A percentile compares a stretch with the other conserved stretches of the same genome.
Conservation (phyloP, 2,888 invertebrate species). For the Macrophya alboannulata region DNA sequence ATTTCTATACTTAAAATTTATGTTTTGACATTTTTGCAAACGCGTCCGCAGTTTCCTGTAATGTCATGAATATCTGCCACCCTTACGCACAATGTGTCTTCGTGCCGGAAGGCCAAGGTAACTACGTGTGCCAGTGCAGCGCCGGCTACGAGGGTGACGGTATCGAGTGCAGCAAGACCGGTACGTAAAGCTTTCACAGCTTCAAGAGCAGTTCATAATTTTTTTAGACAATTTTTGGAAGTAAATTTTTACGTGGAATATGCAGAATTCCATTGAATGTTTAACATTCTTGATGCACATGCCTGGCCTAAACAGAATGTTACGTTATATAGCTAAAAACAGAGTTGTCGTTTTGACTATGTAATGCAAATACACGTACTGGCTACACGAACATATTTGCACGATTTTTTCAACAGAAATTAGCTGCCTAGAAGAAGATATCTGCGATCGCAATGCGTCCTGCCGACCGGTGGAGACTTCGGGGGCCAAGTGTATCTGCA, state of each 20-base stretch:
- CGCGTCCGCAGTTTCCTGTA: constrained; percentile 86
- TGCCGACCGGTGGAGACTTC: constrained; percentile 87
- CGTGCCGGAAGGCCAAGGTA: constrained; percentile 80
- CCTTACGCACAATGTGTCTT: constrained; percentile 90
- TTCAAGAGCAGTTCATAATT: neutral
- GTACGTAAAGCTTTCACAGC: constrained; percentile 69
- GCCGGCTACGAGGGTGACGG: constrained; percentile 94
- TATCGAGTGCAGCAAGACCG: constrained; percentile 85
- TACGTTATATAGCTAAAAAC: constrained; percentile 31
- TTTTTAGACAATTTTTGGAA: constrained; percentile 8
- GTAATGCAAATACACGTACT: constrained; percentile 30
- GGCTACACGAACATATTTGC: constrained; percentile 33
- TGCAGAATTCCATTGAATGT: constrained; percentile 6
- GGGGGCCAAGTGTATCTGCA: constrained; percentile 89
- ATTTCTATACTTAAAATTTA: neutral
- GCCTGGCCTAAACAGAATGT: constrained; percentile 18
- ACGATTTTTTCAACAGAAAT: constrained; percentile 74
- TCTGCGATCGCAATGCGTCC: constrained; percentile 89
- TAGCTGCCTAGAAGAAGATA: constrained; percentile 83
- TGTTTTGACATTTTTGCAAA: constrained; percentile 5
- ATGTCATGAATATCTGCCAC: constrained; percentile 90
- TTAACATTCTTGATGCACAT: neutral
- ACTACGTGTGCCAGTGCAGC: constrained; percentile 89
- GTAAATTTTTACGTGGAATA: constrained; percentile 39
- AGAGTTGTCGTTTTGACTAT: constrained; percentile 23